These are phyloP conservation scores for Phenganax subtilis DNA, from an alignment of 92 coral and sea anemone genomes.

Conservation along the genomic window DNA sequence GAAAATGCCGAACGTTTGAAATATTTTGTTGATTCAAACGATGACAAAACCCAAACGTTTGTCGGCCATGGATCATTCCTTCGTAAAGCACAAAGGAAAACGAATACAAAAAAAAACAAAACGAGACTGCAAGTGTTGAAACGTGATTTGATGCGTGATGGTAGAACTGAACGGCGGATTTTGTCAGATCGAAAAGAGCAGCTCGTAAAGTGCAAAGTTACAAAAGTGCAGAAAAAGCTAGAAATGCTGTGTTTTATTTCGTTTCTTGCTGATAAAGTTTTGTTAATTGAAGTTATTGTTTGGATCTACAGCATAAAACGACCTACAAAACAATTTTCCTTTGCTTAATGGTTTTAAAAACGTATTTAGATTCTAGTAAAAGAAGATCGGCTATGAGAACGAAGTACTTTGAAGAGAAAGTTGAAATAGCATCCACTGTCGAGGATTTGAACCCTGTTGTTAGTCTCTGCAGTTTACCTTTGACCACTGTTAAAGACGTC, in stretches of 20 bases:
- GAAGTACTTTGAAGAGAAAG: not conserved
- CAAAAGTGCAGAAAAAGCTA: not conserved
- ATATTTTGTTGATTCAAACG: conserved; percentile 13
- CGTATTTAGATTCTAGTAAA: conserved; percentile 1
- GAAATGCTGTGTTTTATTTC: not conserved
- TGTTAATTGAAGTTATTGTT: too few relatives aligned
- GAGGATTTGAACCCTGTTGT: not conserved
- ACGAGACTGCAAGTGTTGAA: not conserved
- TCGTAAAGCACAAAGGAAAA: not conserved
- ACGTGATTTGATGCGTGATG: not conserved
- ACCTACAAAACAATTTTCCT: too few relatives aligned
- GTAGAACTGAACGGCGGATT: not conserved
- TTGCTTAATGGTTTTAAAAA: too few relatives aligned
- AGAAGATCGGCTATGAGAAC: not conserved
- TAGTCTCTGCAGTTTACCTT: not conserved
- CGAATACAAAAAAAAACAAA: not conserved
- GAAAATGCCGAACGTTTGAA: conserved; percentile 3
- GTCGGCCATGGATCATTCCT: conserved; percentile 3
- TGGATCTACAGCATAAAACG: not conserved
- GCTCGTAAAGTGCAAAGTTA: not conserved
- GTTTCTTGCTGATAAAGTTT: not conserved
- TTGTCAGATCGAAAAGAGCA: not conserved
- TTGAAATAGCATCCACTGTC: not conserved
- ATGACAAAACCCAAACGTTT: conserved; percentile 11
- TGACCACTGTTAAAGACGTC: not conserved